Base-by-base conservation (phyloP, 1,140 invertebrate genomes). In the Bombus polaris region DNA sequence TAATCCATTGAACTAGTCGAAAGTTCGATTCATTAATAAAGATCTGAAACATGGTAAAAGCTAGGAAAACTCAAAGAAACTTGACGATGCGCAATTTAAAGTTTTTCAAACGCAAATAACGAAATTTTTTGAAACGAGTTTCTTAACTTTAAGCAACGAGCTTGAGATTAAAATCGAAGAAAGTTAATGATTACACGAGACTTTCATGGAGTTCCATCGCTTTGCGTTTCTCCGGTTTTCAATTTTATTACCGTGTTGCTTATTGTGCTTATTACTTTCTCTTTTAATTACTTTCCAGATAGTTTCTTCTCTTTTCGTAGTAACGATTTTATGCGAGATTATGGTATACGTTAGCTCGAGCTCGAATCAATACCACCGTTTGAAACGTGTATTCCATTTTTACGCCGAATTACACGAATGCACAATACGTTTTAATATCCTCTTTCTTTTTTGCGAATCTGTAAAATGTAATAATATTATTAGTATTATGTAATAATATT, bases 241-340 rank as follows among this genome's bases (percentile, higher is more conserved):
- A 77, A 28, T 77, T 77, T 65, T 37, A 65, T 59, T 77, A 42
- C 75, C 57, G 37, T 15, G 15, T 77, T 65, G 57, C 37, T 65
- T 65, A 42, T 77, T n/a, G 59, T 44, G 62, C 74, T 76, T 65
- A 42, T 37, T 65, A 65, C 75, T 77, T 80, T 71, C 74, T 72
- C 62, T 35, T 35, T 13, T 68, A 80, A 70, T 32, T 47, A 68
- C 32, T 35, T 47, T 70, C 32, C 35, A 37, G 44, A 80, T 15
- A 47, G 37, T 70, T 37, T 47, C 42, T 42, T 42, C 37, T 1
- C n/a, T 10, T 42, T 42, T 18, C 5, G 47, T 22, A 53, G 18
- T 6, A 53, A 53, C 47, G 18, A 53, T 53, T 53, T 53, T 22
- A 53, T 53, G 47, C 47, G 18, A 53, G 18, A 53, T 53, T 22